Base-by-base conservation (phyloP, 2,888 invertebrate genomes). In the Bellardia pandia region DNA sequence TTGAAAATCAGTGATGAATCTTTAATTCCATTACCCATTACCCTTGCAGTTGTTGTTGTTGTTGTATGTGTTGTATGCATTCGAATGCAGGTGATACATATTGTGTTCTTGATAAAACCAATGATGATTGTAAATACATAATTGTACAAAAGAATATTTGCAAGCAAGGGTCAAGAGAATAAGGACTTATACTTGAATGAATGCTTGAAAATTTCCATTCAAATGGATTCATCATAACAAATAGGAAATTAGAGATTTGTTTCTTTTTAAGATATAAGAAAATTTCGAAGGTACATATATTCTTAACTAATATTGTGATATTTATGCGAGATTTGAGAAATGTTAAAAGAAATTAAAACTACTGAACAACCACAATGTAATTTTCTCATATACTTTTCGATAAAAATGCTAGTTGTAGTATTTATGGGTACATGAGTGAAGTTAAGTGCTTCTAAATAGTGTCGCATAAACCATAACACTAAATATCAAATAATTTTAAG, bases 1-100 rank as follows among this genome's bases (percentile, higher is more conserved):
- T 77, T 80, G 53, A 68, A 84, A 84, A 87, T 87, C 86, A 81
- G 77, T 87, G 77, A 84, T 81, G 84, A 72, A 84, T 84, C 68
- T 84, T 74, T 81, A 84, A 84, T 87, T 84, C 74, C 80, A 84
- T 87, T 87, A 87, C 62, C 60, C 40, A 83, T 71, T 60, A 56
- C 53, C 40, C 58, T 66, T 60, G 58, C 42, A 75, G 14, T n/a
- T 56, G 8, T 1, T 9, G 16, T 6, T 2, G 13, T 30, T 2
- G 8, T 11, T 11, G 8, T 37, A 8, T 69, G 14, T 69, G 51
- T n/a, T 69, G 8, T n/a, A 69, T n/a, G 51, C 11, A 8, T 30
- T 13, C 13, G 69, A 60, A 60, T 83, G 33, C 77, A 77, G 62
- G 74, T 85, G 68, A 80, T 78, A 23, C 23, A 23, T 23, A 69